Base-by-base conservation (phyloP, 2,797 vertebrate species). In the Hemibagrus guttatus region DNA sequence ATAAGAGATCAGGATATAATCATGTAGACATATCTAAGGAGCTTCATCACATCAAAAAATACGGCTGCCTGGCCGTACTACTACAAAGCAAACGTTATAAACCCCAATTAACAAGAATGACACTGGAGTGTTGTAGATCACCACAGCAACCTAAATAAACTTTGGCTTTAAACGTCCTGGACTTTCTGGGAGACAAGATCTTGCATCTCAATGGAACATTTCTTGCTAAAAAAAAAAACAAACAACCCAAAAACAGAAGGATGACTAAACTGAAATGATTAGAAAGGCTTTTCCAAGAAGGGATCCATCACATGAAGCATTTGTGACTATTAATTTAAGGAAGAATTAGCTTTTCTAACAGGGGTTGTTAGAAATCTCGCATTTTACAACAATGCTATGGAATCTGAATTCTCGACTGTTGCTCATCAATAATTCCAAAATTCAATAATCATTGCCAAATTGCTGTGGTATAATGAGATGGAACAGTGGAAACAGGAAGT, bases 131-230 rank as follows among this genome's bases (percentile, higher is more conserved):
- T n/a, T 85, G 35, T 81, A 16, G 31, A 14, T 87, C 21, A 64
- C 79, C 59, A 89, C 58, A 81, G 68, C 17, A 88, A 78, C 68
- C 69, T 63, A 72, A 26, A 81, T 59, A 71, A 42, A 52, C 61
- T 85, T 17, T 63, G 74, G 59, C 52, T 83, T 63, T 84, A 78
- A 80, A 16, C 56, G 80, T 9, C 7, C 46, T 7, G 46, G 9
- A 49, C 35, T 39, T 39, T 39, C 35, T 39, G 35, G 35, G 35
- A 39, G 35, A 39, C 1, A 4, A 39, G 35, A 39, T 39, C 35
- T 39, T 39, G 35, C 4, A 39, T 39, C 35, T 39, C 35, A 39
- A 39, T 39, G 35, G 35, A 4, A 39, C 35, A n/a, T 39, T 39
- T 39, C 35, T 39, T 1, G 35, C 35, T 39, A 39, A 39, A 39